A percentile compares a stretch with the other conserved stretches of the same genome.
Conservation (phyloP, 1,140 invertebrate genomes). For the Aethina tumida region DNA sequence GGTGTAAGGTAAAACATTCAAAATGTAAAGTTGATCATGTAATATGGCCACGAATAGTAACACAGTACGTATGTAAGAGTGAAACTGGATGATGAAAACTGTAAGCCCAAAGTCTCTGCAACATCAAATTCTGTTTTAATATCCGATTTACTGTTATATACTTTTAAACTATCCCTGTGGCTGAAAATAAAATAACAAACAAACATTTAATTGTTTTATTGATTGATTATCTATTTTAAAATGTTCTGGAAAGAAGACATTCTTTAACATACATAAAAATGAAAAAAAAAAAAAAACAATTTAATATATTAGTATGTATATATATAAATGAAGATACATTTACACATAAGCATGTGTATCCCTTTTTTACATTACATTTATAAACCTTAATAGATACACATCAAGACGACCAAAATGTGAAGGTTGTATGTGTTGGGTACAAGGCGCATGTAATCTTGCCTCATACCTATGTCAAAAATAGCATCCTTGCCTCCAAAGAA, state of each 20-base stretch:
- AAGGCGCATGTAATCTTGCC: conserved; percentile 82
- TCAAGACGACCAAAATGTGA: conserved; percentile 60
- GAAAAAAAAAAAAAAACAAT: too few relatives aligned
- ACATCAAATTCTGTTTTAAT: conserved; percentile 10
- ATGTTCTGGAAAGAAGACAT: too few relatives aligned
- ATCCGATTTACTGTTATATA: conserved; percentile 20
- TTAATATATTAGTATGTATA: too few relatives aligned
- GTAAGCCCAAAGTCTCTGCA: conserved; percentile 27
- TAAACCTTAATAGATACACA: too few relatives aligned
- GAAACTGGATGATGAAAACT: conserved; percentile 17
- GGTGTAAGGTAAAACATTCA: conserved; percentile 3
- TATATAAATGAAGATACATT: too few relatives aligned
- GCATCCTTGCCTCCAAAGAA: conserved; percentile 75
- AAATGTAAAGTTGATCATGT: conserved; percentile 1
- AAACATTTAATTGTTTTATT: too few relatives aligned
- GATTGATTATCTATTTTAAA: too few relatives aligned
- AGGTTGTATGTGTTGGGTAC: conserved; percentile 90
- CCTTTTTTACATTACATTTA: too few relatives aligned
- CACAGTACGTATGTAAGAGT: conserved; percentile 19
- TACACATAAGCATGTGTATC: too few relatives aligned
- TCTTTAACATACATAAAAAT: too few relatives aligned
- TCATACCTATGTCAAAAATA: conserved; percentile 71
- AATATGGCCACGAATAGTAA: conserved; percentile 4
- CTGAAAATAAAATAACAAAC: too few relatives aligned
- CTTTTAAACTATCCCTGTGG: too few relatives aligned